These are phyloP conservation scores for Camarhynchus parvulus DNA, from an alignment of 2,113 vertebrate genomes.

Conservation along the genomic window DNA sequence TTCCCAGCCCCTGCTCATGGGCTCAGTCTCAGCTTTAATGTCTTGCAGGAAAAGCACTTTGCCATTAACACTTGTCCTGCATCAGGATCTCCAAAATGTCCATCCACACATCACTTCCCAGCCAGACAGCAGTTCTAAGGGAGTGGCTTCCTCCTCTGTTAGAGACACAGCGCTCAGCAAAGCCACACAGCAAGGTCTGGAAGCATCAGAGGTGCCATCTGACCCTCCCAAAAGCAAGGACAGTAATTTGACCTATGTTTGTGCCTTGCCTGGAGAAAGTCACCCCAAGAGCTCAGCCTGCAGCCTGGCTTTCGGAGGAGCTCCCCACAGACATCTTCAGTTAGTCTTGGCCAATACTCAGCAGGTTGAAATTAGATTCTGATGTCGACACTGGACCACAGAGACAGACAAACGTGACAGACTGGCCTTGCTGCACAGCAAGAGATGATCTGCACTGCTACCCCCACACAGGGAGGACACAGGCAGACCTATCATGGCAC, in stretches of 20 bases:
- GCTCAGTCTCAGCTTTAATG: background rate
- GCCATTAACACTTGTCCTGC: background rate
- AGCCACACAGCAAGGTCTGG: background rate
- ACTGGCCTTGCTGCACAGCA: background rate
- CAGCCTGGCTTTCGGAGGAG: background rate
- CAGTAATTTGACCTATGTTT: background rate
- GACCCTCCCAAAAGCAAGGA: background rate
- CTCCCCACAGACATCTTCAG: background rate
- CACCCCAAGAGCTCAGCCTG: background rate
- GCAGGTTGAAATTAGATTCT: background rate
- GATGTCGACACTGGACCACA: background rate
- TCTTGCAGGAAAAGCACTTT: background rate
- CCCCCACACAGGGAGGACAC: background rate
- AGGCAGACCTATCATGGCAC: accelerated
- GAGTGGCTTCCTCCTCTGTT: background rate
- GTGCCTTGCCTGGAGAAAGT: background rate
- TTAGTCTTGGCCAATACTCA: background rate
- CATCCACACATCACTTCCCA: background rate
- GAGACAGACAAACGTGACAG: background rate
- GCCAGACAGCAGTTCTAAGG: background rate
- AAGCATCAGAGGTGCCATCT: background rate
- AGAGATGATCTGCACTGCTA: background rate
- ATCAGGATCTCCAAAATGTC: background rate
- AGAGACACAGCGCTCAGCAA: background rate
- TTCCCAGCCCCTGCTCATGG: background rate